Evolutionary conservation across 2,888 invertebrate genomes (phyloP), one percentile per base, ranked within the genome.

Genomic region (Rhamnusium bicolor): DNA sequence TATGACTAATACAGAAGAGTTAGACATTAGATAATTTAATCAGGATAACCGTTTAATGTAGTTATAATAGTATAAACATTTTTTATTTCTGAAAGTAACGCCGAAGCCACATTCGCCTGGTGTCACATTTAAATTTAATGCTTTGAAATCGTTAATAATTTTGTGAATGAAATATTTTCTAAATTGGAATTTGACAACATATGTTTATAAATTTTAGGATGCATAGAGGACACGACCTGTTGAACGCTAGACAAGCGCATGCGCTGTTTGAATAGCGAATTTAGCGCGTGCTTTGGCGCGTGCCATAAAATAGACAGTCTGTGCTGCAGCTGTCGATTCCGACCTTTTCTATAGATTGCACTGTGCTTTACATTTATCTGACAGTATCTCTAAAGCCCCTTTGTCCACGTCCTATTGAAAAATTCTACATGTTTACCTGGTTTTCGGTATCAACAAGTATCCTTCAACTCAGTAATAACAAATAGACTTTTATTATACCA

Each of bases 201-300:
- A 53, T 53, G 65, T 65, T 53, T 53, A 32, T 7, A 8, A 29
- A 32, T 53, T 29, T 29, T 16, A 53, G 65, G 53, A 53, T 54
- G n/a, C 6, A 46, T 71, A 40, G 46, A 21, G 56, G 40, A 69
- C 71, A 69, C 72, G 77, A 79, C 80, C 80, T 80, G 80, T 80
- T 80, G 78, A 72, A 24, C 69, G 66, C 65, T 71, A 72, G 71
- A 61, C 67, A 67, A 63, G 73, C 77, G 79, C 77, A 75, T 73
- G 77, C 81, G 79, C 63, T 74, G 63, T 69, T 68, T 62, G 60
- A 69, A 74, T 74, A 79, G 76, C 76, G 61, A 76, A 76, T 72
- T 70, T 72, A 79, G 79, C 80, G 79, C 81, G 81, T 79, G 81
- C 72, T 72, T 70, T 73, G 79, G 80, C 81, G 77, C 80, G 81